Base-by-base conservation (phyloP, 2,797 vertebrate species). In the Pteropus rufus region DNA sequence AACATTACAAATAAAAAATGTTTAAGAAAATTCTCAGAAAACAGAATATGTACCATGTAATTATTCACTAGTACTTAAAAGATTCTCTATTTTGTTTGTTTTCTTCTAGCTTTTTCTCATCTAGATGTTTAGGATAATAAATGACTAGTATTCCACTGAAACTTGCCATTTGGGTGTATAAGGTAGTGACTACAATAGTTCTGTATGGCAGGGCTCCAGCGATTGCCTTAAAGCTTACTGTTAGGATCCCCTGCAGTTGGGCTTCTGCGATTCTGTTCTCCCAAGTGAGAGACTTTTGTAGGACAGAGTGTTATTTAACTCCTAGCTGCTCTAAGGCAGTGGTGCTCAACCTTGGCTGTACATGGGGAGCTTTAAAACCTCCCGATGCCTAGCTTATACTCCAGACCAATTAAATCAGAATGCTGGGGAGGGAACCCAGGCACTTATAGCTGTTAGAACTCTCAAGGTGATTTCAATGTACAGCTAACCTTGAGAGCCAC, bases 1-100 rank as follows among this genome's bases (percentile, higher is more conserved):
- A 79, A 29, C 67, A 36, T 46, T 94, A 15, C 31, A 70, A 89
- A 82, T 70, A 62, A 92, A 93, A 93, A 83, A 52, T 31, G 10
- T 81, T 88, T 70, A 73, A 91, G 73, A 95, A 49, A 90, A 82
- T 94, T 86, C 11, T 94, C 52, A 82, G 88, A 90, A 91, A 95
- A 95, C 1, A 80, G 54, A 91, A 49, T 89, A 34, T 54, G 21
- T 88, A 73, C 69, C 56, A 46, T 91, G 21, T 72, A 58, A 64
- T 81, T 94, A 44, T 62, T 85, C 64, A 69, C 29, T 83, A 54
- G 49, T 34, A 44, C 54, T 65, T 75, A 83, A 56, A 92, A 46
- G 7, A 54, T 46, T 64, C 58, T 88, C 12, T 69, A 29, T 52
- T 70, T 72, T 73, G 52, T 84, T 76, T 72, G 16, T 73, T 84